phyloP scores from a whole-genome alignment of 1,140 invertebrate species.

The Drosophila ambigua region DNA sequence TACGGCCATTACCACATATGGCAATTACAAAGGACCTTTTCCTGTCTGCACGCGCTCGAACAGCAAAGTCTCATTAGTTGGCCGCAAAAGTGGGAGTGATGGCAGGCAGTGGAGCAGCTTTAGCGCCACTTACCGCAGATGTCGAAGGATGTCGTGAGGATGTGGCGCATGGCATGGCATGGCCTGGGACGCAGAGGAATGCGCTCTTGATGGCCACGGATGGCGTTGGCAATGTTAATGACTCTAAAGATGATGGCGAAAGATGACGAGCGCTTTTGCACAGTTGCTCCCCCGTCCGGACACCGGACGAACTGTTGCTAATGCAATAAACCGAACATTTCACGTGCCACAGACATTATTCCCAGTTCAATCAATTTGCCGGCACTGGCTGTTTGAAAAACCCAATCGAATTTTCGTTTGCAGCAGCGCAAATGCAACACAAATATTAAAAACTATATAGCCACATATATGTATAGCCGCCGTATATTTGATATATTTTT shows the following conservation, averaged over 20 bases:
- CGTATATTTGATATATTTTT: slow-evolving; percentile 56
- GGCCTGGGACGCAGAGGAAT: slow-evolving; percentile 29
- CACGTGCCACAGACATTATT: slow-evolving; percentile 44
- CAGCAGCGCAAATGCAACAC: slow-evolving; percentile 36
- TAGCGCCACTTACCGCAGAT: slow-evolving; percentile 49
- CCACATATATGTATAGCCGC: neutral
- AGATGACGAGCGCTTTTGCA: slow-evolving; percentile 51
- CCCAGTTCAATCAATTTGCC: slow-evolving; percentile 62
- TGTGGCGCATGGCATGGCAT: neutral
- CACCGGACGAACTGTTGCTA: slow-evolving; percentile 31
- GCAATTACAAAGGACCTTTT: slow-evolving; percentile 77
- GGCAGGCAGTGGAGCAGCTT: neutral
- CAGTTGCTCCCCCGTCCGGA: neutral
- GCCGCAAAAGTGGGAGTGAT: slow-evolving; percentile 45
- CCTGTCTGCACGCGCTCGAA: slow-evolving; percentile 62
- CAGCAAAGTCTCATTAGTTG: slow-evolving; percentile 81
- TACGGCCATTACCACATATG: slow-evolving; percentile 80
- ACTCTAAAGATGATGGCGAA: slow-evolving; percentile 73
- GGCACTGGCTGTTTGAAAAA: slow-evolving; percentile 34
- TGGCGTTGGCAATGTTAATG: slow-evolving; percentile 68
- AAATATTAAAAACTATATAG: slow-evolving; percentile 44
- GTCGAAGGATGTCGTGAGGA: slow-evolving; percentile 22
- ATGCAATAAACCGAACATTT: slow-evolving; percentile 45
- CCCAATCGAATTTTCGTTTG: slow-evolving; percentile 48
- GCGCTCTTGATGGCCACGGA: slow-evolving; percentile 47